A percentile compares a stretch with the other conserved stretches of the same genome.
phyloP scores from a whole-genome alignment of 2,888 invertebrate genomes.

The Boloria euphrosyne region DNA sequence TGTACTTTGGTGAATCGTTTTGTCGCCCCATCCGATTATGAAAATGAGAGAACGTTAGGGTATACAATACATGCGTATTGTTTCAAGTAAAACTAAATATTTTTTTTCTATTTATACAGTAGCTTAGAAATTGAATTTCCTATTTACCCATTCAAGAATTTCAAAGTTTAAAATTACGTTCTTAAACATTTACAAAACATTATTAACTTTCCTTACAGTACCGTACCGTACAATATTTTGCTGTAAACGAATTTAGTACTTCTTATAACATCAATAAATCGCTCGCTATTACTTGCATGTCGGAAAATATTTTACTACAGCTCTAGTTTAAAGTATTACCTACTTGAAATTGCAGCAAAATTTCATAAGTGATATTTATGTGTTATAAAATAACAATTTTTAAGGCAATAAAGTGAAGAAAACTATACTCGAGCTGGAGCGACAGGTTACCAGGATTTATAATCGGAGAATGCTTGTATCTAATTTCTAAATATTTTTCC shows the following conservation, averaged over 20 bases:
- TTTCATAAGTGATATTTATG: conserved; percentile 10
- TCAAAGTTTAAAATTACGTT: too few relatives aligned
- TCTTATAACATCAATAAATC: conserved; percentile 5
- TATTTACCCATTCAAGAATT: too few relatives aligned
- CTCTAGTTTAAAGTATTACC: neutral
- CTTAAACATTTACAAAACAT: too few relatives aligned
- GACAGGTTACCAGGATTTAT: neutral
- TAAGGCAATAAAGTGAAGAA: neutral
- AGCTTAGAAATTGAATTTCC: too few relatives aligned
- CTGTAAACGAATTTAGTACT: neutral
- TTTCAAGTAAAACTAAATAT: too few relatives aligned
- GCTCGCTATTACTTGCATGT: neutral
- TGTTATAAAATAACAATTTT: conserved; percentile 15
- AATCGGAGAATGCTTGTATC: conserved; percentile 4
- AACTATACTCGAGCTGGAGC: neutral
- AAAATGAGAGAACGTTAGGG: too few relatives aligned
- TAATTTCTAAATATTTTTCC: neutral
- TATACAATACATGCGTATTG: too few relatives aligned
- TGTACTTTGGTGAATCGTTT: too few relatives aligned
- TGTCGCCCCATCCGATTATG: too few relatives aligned
- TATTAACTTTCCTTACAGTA: neutral
- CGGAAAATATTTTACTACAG: conserved; percentile 1
- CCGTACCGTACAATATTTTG: neutral
- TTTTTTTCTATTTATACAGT: too few relatives aligned
- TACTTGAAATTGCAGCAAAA: neutral